Evolutionary conservation across 2,113 vertebrate species (phyloP), one percentile per base, ranked within the genome.

Genomic region (Salminus brasiliensis): DNA sequence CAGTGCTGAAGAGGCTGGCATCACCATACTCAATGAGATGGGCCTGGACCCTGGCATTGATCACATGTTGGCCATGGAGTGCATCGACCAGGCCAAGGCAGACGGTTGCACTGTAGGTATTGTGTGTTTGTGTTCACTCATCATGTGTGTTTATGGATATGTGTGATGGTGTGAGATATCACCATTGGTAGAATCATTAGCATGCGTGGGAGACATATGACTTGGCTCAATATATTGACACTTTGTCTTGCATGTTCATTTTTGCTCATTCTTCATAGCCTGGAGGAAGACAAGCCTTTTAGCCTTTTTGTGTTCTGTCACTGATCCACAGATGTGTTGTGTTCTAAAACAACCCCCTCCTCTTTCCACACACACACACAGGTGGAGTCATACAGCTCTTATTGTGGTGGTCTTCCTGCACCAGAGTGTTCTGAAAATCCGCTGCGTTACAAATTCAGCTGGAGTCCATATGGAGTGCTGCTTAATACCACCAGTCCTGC

Each of bases 21-120:
- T 99, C 88, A 96, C 94, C 21, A 90, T 99, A 47, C 81, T 98
- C 81, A 96, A 95, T 0, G 98, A 99, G 92, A 88, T 98, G 90
- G 98, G 98, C 81, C 88, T 99, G 93, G 98, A 99, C 90, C 98
- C 98, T n/a, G 98, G 98, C 41, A 96, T 99, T 29, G 98, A 99
- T 82, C 98, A 99, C 88, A 98, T 99, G 97, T 74, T 99, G 91
- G 97, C 98, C 0, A 98, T 98, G 96, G 95, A 98, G 82, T 97
- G 96, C 27, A 97, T 99, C 78, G 94, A 99, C 83, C 95, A 95
- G 76, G 97, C 96, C 2, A 96, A 95, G 87, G 95, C 95, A 81
- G 94, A 96, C 36, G 96, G 96, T 84, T 97, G 96, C 88, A 94
- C 87, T 80, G 98, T 99, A 90, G 95, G 96, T 74, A 77, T 65